Base-by-base conservation (phyloP, 2,888 invertebrate genomes). In the Trichogramma dendrolimi region DNA sequence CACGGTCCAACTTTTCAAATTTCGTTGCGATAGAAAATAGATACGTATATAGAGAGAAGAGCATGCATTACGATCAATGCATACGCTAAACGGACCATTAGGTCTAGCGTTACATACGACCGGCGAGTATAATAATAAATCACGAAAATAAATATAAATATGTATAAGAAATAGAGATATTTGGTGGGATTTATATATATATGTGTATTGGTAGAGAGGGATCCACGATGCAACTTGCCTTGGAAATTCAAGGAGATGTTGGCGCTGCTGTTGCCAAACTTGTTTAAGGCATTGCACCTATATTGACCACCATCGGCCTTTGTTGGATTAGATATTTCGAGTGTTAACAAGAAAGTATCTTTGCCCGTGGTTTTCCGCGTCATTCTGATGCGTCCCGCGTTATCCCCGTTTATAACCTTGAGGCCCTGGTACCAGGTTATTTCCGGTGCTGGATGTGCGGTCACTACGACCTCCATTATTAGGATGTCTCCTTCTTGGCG, bases 191-290 rank as follows among this genome's bases (percentile, higher is more conserved):
- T 47, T 47, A 5, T 10, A 5, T 47, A n/a, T 5, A 47, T 47
- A n/a, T 48, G 4, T 48, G 11, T 48, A 7, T 48, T 27, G 27
- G 27, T 67, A 61, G 68, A 72, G 51, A 39, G 42, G 27, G 27
- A 27, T 27, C 27, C 27, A 27, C 27, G 38, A 10, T 27, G 60
- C 63, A 73, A 75, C 83, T 86, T 90, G 94, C 96, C 96, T 92
- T 96, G 94, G 86, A 98, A 96, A 83, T 99, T 99, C 79, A 99
- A 91, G 79, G 97, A 95, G 84, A 99, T 98, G 83, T 98, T 99
- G 75, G 99, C 99, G 85, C 99, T 99, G 84, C 96, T 96, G 86
- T 99, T 98, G 81, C 99, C 99, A 82, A 90, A 91, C 81, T 91
- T 88, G 86, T 99, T 99, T 85, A 96, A 92, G 75, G 98, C 99